Conservation (phyloP, 2,113 vertebrate species). For the Psephotus haematonotus region DNA sequence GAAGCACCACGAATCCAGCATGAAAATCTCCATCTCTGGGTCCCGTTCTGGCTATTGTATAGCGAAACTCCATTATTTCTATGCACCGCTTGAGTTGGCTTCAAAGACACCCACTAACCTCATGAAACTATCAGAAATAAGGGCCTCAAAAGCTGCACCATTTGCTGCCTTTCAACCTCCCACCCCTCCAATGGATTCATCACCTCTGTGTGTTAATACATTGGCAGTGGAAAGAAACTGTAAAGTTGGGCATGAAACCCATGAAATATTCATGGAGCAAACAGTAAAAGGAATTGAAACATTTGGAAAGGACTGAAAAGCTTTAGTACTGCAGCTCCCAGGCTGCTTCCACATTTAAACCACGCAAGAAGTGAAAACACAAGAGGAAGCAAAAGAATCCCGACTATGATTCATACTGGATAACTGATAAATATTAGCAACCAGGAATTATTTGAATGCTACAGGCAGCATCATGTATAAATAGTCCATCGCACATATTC, state of each 20-base stretch:
- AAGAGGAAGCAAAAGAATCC: background rate
- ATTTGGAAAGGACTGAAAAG: background rate
- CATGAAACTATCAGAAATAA: background rate
- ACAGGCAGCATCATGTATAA: background rate
- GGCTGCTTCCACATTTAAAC: background rate
- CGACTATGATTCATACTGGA: background rate
- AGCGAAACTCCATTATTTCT: background rate
- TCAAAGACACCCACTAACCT: background rate
- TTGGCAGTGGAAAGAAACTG: fast-evolving
- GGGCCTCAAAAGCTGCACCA: background rate
- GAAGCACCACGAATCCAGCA: fast-evolving
- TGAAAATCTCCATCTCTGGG: background rate
- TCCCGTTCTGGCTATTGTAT: fast-evolving
- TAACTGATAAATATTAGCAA: background rate
- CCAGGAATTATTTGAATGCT: background rate
- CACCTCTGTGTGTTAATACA: background rate
- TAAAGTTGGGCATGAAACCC: background rate
- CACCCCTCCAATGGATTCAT: background rate
- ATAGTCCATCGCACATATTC: background rate
- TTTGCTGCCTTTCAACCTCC: background rate
- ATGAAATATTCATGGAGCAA: background rate
- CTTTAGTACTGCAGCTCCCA: background rate
- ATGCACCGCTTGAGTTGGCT: background rate
- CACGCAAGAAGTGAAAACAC: background rate
- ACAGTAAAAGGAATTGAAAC: background rate